Evolutionary conservation across 2,113 vertebrate species (phyloP), one percentile per base, ranked within the genome.

Genomic region (Leptobrachium leishanense): DNA sequence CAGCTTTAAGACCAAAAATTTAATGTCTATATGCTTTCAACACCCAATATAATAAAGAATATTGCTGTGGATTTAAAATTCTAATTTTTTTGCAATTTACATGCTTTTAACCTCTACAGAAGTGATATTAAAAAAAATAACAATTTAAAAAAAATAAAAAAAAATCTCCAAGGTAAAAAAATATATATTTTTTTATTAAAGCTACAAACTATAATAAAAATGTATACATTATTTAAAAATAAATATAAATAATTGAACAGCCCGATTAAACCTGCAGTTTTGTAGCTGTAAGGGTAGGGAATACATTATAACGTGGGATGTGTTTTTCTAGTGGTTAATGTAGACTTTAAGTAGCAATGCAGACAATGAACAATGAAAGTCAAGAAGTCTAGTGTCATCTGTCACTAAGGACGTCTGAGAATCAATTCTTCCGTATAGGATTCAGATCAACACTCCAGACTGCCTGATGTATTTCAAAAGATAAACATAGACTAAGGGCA

Each of bases 41-140:
- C 40, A n/a, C 42, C 9, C 67, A 62, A 69, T 65, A 57, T 57
- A 46, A 39, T 77, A 77, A 31, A 43, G 12, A 55, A 75, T 1
- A 43, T 1, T 66, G 53, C 0, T 77, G 4, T n/a, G 53, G 6
- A 46, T 66, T 80, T 74, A 64, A 46, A 54, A 79, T 43, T 20
- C 55, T 54, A 81, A 62, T 3, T 68, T 31, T 31, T 75, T 54
- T 4, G 54, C 65, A n/a, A 67, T 81, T 75, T 6, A 42, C 11
- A 55, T 82, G 77, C 40, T 82, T 81, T 57, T 72, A 40, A 68
- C 43, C 42, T 72, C 2, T 66, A 75, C 3, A 1, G 77, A 62
- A 43, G 77, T 20, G 9, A 42, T 3, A 82, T 71, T 68, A 43
- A 31, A 59, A 73, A 68, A 86, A 85, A 77, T 72, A n/a, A 8